A percentile compares a stretch with the other conserved stretches of the same genome.
These are phyloP conservation scores for Zaprionus inermis DNA, from an alignment of 1,140 invertebrate genomes.

Conservation along the genomic window DNA sequence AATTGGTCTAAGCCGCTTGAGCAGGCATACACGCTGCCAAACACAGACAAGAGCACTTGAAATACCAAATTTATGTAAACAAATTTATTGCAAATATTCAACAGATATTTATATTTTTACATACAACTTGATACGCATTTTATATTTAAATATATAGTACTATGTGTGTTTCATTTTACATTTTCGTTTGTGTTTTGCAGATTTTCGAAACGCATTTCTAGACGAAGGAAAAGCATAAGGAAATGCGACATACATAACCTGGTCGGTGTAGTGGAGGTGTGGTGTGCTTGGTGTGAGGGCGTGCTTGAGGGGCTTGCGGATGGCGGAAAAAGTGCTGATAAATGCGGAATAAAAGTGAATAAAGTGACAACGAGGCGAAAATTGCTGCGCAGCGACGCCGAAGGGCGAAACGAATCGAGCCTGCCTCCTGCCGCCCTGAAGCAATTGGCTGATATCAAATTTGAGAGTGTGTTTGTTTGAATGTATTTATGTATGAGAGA, in stretches of 20 bases:
- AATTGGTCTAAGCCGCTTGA: slow-evolving; percentile 70
- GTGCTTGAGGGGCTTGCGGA: not conserved
- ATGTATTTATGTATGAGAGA: slow-evolving; percentile 26
- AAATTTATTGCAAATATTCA: slow-evolving; percentile 24
- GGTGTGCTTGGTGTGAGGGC: not conserved
- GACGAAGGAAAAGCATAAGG: slow-evolving; percentile 4
- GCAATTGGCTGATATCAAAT: slow-evolving; percentile 77
- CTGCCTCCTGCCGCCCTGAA: slow-evolving; percentile 26
- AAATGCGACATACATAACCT: slow-evolving; percentile 39
- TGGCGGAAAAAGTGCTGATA: slow-evolving; percentile 66
- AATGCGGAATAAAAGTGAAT: slow-evolving; percentile 64
- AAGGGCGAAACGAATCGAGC: slow-evolving; percentile 25
- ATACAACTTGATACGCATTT: slow-evolving; percentile 1
- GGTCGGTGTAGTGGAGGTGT: slow-evolving; percentile 13
- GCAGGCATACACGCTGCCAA: not conserved
- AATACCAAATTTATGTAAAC: slow-evolving; percentile 33
- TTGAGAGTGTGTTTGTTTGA: slow-evolving; percentile 30
- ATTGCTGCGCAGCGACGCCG: slow-evolving; percentile 34
- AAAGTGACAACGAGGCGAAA: slow-evolving; percentile 76
- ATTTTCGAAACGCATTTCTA: slow-evolving; percentile 79
- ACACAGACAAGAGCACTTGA: slow-evolving; percentile 11
- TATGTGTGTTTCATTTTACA: not conserved
- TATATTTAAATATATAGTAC: slow-evolving; percentile 14
- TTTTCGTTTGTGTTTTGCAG: slow-evolving; percentile 46
- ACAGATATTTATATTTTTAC: not conserved